Evolutionary conservation across 1,140 invertebrate species (phyloP).

Genomic region (Listronotus bonariensis): DNA sequence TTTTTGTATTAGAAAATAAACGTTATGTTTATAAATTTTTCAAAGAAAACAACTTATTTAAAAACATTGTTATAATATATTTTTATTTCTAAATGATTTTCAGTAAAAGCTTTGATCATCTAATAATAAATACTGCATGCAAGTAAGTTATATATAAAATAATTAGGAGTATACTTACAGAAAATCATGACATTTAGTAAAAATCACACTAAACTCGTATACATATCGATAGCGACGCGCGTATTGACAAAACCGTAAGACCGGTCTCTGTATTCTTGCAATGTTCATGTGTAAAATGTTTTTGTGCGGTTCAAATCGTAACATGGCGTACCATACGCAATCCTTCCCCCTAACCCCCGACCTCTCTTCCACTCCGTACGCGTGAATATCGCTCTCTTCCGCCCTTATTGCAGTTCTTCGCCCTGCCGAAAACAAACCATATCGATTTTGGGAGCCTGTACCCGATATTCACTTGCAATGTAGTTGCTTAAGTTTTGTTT

Average conservation of each 20-base stretch:
- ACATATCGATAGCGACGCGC: slow-evolving; percentile 17
- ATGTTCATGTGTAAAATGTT: slow-evolving; percentile 51
- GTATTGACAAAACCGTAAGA: slow-evolving; percentile 48
- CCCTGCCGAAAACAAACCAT: slow-evolving; percentile 52
- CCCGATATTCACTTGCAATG: slow-evolving; percentile 52
- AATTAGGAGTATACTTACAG: background rate
- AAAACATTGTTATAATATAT: too few species aligned
- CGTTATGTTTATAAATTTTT: too few species aligned
- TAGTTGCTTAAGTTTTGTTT: slow-evolving; percentile 43
- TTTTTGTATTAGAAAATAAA: too few species aligned
- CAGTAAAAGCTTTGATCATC: too few species aligned
- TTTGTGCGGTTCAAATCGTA: slow-evolving; percentile 49
- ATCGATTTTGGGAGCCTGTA: slow-evolving; percentile 53
- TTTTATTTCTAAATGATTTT: too few species aligned
- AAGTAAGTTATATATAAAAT: too few species aligned
- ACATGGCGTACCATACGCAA: slow-evolving; percentile 54
- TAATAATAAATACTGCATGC: too few species aligned
- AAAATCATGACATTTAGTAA: slow-evolving; percentile 1
- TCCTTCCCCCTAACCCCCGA: slow-evolving; percentile 38
- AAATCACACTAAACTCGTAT: slow-evolving; percentile 23
- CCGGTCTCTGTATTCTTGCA: slow-evolving; percentile 26
- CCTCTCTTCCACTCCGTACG: slow-evolving; percentile 37
- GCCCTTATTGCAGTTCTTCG: slow-evolving; percentile 47
- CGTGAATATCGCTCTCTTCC: slow-evolving; percentile 49
- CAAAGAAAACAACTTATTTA: too few species aligned